Evolutionary conservation across 1,140 invertebrate species (phyloP).

Genomic region (Drosophila melanica): DNA sequence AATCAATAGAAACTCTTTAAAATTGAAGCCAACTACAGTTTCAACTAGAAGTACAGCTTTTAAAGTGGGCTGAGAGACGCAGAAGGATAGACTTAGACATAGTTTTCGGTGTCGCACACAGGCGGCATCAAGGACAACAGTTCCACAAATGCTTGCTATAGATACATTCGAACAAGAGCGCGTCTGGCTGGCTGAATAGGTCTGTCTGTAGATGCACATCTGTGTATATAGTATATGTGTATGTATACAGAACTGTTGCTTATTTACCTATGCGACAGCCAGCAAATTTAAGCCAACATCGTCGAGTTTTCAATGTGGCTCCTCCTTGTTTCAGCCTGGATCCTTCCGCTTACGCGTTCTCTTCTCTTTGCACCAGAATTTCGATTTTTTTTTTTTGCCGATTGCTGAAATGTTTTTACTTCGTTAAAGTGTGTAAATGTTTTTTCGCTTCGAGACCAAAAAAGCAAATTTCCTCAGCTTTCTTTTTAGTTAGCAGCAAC

Average conservation of each 20-base stretch:
- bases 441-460: conserved; percentile 43
- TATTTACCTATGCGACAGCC: conserved; percentile 50
- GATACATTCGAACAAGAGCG: conserved; percentile 21
- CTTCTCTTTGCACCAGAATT: conserved; percentile 7
- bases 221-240: not conserved
- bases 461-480: conserved; percentile 40
- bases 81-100: not conserved
- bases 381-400: conserved; percentile 11
- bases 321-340: not conserved
- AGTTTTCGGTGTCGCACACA: conserved; percentile 1
- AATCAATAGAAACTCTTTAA: conserved; percentile 29
- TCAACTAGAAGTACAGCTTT: not conserved
- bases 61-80: not conserved
- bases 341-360: conserved; percentile 27
- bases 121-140: conserved; percentile 19
- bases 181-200: not conserved
- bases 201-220: not conserved
- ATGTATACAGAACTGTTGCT: conserved; percentile 38
- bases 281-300: conserved; percentile 49
- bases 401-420: conserved; percentile 37
- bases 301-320: conserved; percentile 12
- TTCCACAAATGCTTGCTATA: conserved; percentile 14
- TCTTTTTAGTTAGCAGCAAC: conserved; percentile 39
- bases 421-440: conserved; percentile 57
- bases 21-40: not conserved